Conservation (phyloP, 2,113 vertebrate genomes). For the Genyomyrus donnyi region DNA sequence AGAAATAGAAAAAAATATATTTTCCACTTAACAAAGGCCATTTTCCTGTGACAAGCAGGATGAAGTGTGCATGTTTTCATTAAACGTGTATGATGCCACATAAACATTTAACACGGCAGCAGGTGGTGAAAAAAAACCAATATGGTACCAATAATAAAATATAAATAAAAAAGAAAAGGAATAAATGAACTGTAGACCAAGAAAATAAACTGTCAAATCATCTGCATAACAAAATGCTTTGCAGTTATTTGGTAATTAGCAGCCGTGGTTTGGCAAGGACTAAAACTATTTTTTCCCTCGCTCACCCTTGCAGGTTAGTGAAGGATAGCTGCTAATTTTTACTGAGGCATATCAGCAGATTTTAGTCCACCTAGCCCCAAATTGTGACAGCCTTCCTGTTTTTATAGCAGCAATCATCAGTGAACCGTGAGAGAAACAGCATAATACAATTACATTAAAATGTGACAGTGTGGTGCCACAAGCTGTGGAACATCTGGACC, state of each 20-base stretch:
- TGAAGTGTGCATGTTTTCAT: neutral
- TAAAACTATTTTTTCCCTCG: neutral
- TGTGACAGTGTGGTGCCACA: neutral
- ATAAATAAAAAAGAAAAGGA: neutral
- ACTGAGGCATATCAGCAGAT: neutral
- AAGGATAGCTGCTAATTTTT: neutral
- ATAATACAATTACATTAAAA: constrained; percentile 12
- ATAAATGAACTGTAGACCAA: neutral
- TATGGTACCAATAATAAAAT: neutral
- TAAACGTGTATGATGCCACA: neutral
- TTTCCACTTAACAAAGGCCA: neutral
- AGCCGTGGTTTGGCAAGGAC: neutral
- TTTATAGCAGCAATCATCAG: neutral
- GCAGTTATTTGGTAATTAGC: neutral
- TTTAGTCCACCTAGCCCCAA: neutral
- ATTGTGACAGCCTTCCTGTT: neutral
- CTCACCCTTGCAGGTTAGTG: neutral
- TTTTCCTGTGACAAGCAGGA: neutral
- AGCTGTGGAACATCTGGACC: constrained; percentile 1
- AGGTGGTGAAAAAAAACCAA: neutral
- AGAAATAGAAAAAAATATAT: neutral
- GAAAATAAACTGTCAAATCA: neutral
- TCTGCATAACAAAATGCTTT: neutral
- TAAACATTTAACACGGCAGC: neutral
- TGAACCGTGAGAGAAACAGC: neutral